Evolutionary conservation across 2,888 invertebrate genomes (phyloP).

Genomic region (Ormyrus nitidulus): DNA sequence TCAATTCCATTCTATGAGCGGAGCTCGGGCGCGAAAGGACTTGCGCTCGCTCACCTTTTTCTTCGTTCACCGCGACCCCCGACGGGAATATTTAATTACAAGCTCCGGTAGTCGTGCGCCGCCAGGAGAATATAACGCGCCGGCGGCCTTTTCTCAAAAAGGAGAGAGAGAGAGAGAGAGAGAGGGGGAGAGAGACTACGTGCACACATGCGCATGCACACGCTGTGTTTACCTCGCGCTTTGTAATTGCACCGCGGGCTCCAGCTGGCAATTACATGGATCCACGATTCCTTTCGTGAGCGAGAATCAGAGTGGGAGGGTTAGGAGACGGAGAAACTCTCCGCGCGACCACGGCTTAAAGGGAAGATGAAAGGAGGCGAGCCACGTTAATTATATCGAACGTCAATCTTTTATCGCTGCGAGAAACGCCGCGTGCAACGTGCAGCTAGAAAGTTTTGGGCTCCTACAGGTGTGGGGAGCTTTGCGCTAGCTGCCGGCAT

Average conservation of each 20-base stretch:
- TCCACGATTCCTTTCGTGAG: slow-evolving; percentile 31
- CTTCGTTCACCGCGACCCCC: slow-evolving; percentile 21
- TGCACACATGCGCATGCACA: not conserved
- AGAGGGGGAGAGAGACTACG: too few relatives aligned
- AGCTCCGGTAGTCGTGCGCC: slow-evolving; percentile 58
- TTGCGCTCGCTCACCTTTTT: not conserved
- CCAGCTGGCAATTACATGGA: slow-evolving; percentile 53
- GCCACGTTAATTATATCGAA: slow-evolving; percentile 51
- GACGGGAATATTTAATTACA: slow-evolving; percentile 63
- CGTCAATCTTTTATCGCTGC: slow-evolving; percentile 40
- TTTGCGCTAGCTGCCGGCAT: slow-evolving; percentile 36
- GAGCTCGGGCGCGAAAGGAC: not conserved
- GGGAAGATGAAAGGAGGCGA: slow-evolving; percentile 17
- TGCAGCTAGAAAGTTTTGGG: too few relatives aligned
- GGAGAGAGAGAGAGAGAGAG: not conserved
- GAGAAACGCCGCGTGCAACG: too few relatives aligned
- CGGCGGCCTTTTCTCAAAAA: not conserved
- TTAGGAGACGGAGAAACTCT: not conserved
- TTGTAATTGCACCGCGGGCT: slow-evolving; percentile 49
- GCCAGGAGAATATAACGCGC: slow-evolving; percentile 1
- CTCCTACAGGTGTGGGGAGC: not conserved
- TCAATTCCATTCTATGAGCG: slow-evolving; percentile 22
- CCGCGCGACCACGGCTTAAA: not conserved
- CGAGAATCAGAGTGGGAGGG: not conserved
- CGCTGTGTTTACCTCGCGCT: slow-evolving; percentile 51